Base-by-base conservation (phyloP, 1,140 invertebrate genomes). In the Branchinecta lynchi region DNA sequence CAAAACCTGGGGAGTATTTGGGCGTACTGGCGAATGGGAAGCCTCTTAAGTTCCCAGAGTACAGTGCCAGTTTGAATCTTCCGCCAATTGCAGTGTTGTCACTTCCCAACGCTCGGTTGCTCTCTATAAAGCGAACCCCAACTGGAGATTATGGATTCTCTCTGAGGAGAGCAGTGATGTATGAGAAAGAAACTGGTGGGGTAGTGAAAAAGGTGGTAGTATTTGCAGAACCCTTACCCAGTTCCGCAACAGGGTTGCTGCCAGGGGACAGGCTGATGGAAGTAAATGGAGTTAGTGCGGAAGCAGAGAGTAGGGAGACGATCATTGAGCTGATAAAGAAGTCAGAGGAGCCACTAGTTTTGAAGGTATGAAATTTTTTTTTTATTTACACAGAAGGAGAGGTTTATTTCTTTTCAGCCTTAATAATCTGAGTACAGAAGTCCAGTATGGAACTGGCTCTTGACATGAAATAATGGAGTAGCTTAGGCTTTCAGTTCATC, bases 71-170 rank as follows among this genome's bases (percentile, higher is more conserved):
- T 71, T 79, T 96, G 70, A 85, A 86, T 8, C 79, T 96, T 67
- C 92, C 93, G 0, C 82, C 86, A 12, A 83, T 96, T 65, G 82
- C 86, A 68, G 85, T 88, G 8, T 80, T 89, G 45, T 82, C 84
- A 72, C 76, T 92, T 32, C 89, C 89, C 0, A 83, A 86, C 70
- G 86, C 90, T 5, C 80, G 93, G 70, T 83, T 86, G 60, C 77
- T 96, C 44, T 85, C 85, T 0, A 88, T 96, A 43, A 89, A 91
- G 75, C 88, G 90, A 69, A 85, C 88, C 20, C 87, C 90, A 3
- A 82, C 88, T 69, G 92, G 90, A 72, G 94, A 96, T 78, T 97
- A 96, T 78, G 94, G 94, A 0, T 96, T 97, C 76, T 94, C 90
- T 65, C 80, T 97, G 67, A 84, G 93, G n/a, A 85, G 92, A 73